These are phyloP conservation scores for Cosmopolites sordidus DNA, from an alignment of 2,888 invertebrate species.

Conservation along the genomic window DNA sequence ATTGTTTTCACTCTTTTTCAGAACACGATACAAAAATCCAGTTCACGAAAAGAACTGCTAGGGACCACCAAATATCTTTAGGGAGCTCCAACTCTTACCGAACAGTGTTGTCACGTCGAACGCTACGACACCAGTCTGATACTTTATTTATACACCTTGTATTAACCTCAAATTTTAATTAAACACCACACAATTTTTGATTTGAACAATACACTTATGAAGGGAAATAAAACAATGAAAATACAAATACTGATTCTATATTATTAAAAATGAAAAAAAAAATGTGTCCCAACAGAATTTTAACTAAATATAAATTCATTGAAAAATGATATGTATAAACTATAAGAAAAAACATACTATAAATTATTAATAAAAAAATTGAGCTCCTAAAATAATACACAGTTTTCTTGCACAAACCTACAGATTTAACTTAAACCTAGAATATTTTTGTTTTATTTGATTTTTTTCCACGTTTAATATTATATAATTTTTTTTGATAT, in stretches of 20 bases:
- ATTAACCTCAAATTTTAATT: no score
- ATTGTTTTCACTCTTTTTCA: no score
- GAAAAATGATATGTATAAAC: slow-evolving; percentile 17
- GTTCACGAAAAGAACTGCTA: no score
- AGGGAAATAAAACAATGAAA: not conserved
- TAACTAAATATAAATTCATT: slow-evolving; percentile 6
- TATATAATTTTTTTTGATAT: slow-evolving; percentile 8
- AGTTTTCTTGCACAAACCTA: slow-evolving; percentile 4
- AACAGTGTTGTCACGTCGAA: no score
- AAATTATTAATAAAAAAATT: slow-evolving; percentile 9
- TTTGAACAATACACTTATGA: no score
- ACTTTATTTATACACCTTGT: no score
- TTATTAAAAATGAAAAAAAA: slow-evolving; percentile 7
- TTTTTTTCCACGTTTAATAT: slow-evolving; percentile 1
- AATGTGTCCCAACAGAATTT: slow-evolving; percentile 9
- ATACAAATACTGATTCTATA: slow-evolving; percentile 14
- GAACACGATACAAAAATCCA: no score
- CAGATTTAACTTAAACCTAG: slow-evolving; percentile 6
- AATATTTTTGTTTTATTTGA: slow-evolving; percentile 9
- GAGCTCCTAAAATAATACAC: slow-evolving; percentile 10
- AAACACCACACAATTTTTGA: no score
- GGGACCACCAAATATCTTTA: no score
- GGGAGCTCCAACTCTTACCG: no score
- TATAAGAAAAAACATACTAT: slow-evolving; percentile 8
- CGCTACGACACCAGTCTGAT: no score